Base-by-base conservation (phyloP, 2,888 invertebrate genomes). In the Heliothis peltigera region DNA sequence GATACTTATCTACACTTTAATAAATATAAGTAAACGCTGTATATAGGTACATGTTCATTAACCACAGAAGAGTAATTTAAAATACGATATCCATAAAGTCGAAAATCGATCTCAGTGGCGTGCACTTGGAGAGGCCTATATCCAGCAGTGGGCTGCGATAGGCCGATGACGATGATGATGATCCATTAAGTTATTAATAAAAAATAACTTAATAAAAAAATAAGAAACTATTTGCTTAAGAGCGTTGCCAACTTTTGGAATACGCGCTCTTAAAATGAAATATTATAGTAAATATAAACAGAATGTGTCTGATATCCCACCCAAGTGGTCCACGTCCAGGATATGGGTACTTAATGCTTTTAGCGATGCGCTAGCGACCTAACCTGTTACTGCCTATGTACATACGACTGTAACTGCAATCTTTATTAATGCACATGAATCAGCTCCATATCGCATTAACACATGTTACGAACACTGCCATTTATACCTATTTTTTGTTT, bases 301-400 rank as follows among this genome's bases (percentile, higher is more conserved):
- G 47, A 46, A 28, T 64, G 57, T 59, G 46, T 32, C 12, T 32
- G 57, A 56, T 59, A 65, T 67, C 66, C 77, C 77, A 68, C 73
- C 77, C 67, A 78, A 79, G 70, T 54, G 47, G 74, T 56, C 46
- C 10, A 58, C 44, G 46, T 65, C 59, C 60, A 70, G 78, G 80
- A 80, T 64, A 70, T 28, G 44, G 19, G 59, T 68, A 77, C 80
- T 80, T 63, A 73, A 68, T 62, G 77, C 80, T 78, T 80, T 78
- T 70, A 78, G 74, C 70, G 56, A 61, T 62, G 57, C 15, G 60
- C 64, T 39, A 57, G 64, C 64, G 47, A 68, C 59, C 28, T 10
- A 64, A 71, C 76, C 44, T 53, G 64, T 42, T 58, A 64, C 44
- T 63, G 43, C 60, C 49, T 42, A 39, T 48, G 22, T 59, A n/a